These are phyloP conservation scores for Pheosia tremula DNA, from an alignment of 2,888 invertebrate genomes.

Conservation along the genomic window DNA sequence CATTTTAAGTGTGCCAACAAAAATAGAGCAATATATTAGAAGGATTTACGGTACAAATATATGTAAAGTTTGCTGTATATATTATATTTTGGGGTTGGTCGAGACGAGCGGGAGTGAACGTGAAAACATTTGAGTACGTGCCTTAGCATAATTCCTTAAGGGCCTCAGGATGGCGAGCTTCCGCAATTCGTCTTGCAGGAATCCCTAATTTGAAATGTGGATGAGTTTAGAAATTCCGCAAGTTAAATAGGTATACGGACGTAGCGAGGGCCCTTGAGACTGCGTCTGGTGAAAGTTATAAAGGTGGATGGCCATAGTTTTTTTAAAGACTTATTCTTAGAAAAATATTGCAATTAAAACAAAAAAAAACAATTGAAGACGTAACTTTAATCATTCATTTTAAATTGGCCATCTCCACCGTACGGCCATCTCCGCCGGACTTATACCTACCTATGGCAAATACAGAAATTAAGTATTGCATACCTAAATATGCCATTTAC, in stretches of 20 bases:
- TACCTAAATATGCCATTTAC: too few species aligned
- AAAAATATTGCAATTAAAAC: too few species aligned
- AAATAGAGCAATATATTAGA: conserved; percentile 83
- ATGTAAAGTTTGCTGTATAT: conserved; percentile 84
- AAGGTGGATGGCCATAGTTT: too few species aligned
- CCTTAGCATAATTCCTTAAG: conserved; percentile 81
- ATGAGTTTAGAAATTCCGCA: conserved; percentile 70
- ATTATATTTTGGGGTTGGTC: conserved; percentile 82
- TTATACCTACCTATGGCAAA: too few species aligned
- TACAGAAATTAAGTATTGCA: too few species aligned
- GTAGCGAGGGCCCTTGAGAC: neutral
- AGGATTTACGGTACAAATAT: conserved; percentile 85
- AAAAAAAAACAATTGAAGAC: too few species aligned
- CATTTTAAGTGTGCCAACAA: conserved; percentile 79
- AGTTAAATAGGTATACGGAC: conserved; percentile 42
- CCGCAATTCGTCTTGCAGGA: conserved; percentile 82
- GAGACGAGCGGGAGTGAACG: conserved; percentile 77
- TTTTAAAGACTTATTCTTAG: too few species aligned
- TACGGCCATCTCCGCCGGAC: too few species aligned
- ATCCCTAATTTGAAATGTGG: conserved; percentile 84
- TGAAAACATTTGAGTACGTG: conserved; percentile 82
- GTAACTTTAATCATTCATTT: too few species aligned
- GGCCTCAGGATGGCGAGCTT: conserved; percentile 75
- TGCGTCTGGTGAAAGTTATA: neutral
- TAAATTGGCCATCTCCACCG: too few species aligned